These are phyloP conservation scores for Nannobrachium achirus DNA, from an alignment of 2,113 vertebrate genomes.

Conservation along the genomic window DNA sequence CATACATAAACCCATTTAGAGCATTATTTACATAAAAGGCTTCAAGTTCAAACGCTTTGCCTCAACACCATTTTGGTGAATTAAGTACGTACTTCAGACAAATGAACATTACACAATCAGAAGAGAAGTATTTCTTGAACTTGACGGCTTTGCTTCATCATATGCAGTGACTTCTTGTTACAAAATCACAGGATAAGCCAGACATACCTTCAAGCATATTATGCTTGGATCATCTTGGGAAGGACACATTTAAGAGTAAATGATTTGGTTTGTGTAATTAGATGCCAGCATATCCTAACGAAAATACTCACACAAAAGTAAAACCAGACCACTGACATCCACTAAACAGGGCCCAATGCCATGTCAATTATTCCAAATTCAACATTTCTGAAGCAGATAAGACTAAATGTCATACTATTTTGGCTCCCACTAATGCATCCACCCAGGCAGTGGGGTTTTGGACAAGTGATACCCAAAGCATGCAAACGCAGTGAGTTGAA, in stretches of 20 bases:
- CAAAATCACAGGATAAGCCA: slow-evolving; percentile 34
- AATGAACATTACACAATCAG: slow-evolving; percentile 30
- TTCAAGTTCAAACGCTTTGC: slow-evolving; percentile 20
- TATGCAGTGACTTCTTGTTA: slow-evolving; percentile 31
- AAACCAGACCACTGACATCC: slow-evolving; percentile 12
- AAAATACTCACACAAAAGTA: slow-evolving; percentile 20
- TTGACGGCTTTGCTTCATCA: slow-evolving; percentile 12
- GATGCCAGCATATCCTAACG: slow-evolving; percentile 23
- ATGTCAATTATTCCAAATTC: not conserved
- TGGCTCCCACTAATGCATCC: slow-evolving; percentile 11
- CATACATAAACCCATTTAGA: slow-evolving; percentile 69
- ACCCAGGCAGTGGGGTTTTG: slow-evolving; percentile 4
- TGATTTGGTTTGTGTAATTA: slow-evolving; percentile 5
- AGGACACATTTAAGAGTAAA: slow-evolving; percentile 1
- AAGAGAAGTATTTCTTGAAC: slow-evolving; percentile 31
- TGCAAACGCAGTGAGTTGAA: slow-evolving; percentile 16
- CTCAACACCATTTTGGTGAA: slow-evolving; percentile 45
- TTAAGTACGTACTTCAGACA: slow-evolving; percentile 19
- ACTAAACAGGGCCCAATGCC: not conserved
- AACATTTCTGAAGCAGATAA: not conserved
- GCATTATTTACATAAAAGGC: slow-evolving; percentile 74
- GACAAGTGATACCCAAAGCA: slow-evolving; percentile 20
- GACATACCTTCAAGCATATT: slow-evolving; percentile 34
- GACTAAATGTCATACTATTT: not conserved
- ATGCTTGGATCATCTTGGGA: slow-evolving; percentile 20